Base-by-base conservation (phyloP, 2,113 vertebrate species). In the Orthonyx spaldingii region DNA sequence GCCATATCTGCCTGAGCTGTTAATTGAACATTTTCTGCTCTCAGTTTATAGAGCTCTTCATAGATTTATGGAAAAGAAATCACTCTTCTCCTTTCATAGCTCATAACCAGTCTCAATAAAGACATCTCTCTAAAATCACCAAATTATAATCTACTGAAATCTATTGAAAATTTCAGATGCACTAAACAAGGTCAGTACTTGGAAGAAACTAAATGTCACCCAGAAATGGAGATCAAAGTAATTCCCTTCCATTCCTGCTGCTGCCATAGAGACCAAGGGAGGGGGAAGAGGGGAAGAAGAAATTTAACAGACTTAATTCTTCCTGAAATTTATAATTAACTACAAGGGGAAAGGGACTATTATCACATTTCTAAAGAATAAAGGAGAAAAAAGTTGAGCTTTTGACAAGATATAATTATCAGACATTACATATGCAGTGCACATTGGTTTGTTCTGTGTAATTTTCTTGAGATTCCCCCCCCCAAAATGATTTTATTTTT, bases 251-350 rank as follows among this genome's bases (percentile, higher is more conserved):
- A 83, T 94, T 96, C 61, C 95, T 91, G 88, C 77, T 97, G 97
- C 97, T 98, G 94, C 97, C 97, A 97, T 97, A 98, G 97, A 98
- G 96, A 98, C 97, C 96, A 96, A 94, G 69, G 57, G 87, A 92
- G 93, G 91, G 72, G 64, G 84, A 74, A 95, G 84, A 96, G 61
- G 19, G 75, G 83, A 90, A 85, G 89, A 78, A 96, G 83, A 97
- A 83, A 97, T 96, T 97, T 97, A 98, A 90, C 86, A 87, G 90
- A 97, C 93, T 97, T 98, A 98, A 98, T 98, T 98, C 97, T 96
- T 98, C 90, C 97, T 94, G 93, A 97, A 98, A 98, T 98, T 98
- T 97, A 98, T 97, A 98, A 98, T 98, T 98, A 98, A 98, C 97
- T 97, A 95, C 96, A 96, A 94, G 92, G 84, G 56, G 95, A 97